Evolutionary conservation across 2,888 invertebrate genomes (phyloP).

Genomic region (Idaea straminata): DNA sequence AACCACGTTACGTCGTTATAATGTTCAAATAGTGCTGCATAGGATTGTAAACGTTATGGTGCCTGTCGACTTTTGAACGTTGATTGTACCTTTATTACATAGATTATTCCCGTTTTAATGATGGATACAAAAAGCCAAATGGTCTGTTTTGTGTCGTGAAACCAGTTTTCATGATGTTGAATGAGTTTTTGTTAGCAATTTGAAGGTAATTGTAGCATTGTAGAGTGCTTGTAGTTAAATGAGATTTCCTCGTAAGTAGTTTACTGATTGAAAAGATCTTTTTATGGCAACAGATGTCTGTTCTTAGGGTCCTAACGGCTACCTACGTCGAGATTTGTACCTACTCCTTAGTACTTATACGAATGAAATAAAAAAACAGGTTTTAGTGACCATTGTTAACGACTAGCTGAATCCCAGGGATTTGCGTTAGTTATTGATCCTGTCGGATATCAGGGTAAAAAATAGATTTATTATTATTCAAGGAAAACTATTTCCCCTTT

Average conservation of each 20-base stretch:
- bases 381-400: too few species aligned
- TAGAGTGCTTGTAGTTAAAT: neutral
- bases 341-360: neutral
- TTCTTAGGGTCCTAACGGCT: neutral
- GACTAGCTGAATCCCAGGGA: too few species aligned
- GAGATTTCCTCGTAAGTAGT: neutral
- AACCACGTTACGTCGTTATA: too few species aligned
- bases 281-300: neutral
- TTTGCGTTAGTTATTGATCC: too few species aligned
- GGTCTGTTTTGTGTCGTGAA: neutral
- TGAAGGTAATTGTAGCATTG: neutral
- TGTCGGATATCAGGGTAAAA: too few species aligned
- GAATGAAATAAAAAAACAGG: too few species aligned
- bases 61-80: too few species aligned
- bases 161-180: neutral
- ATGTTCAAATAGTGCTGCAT: too few species aligned
- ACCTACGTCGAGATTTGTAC: neutral
- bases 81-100: neutral
- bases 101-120: neutral
- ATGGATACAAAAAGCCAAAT: neutral
- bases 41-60: too few species aligned
- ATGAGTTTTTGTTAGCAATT: neutral
- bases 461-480: too few species aligned
- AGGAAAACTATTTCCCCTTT: too few species aligned
- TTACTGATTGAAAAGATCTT: neutral